Percentiles rank a stretch among this genome's conserved stretches.
Conservation (phyloP, 2,797 vertebrate genomes). For the Urocyon cinereoargenteus region DNA sequence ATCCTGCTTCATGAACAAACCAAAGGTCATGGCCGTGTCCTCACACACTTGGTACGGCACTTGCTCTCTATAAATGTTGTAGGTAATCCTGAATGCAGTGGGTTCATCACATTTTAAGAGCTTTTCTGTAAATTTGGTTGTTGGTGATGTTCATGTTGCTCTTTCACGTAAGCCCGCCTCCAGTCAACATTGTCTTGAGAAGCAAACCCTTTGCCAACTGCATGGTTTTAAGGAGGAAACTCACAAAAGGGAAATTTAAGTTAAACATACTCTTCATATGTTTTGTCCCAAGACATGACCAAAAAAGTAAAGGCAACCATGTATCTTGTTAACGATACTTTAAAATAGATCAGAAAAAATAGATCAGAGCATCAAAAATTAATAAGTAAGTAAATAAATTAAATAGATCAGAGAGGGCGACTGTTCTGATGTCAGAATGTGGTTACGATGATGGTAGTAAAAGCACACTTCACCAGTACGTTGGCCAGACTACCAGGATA, state of each 20-base stretch:
- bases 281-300: not conserved
- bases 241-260: not conserved
- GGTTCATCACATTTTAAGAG: not conserved
- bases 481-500: not conserved
- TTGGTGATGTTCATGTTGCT: not conserved
- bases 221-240: not conserved
- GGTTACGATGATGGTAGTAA: not conserved
- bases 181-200: not conserved
- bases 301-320: not conserved
- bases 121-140: not conserved
- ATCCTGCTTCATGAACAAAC: not conserved
- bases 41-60: not conserved
- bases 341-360: not conserved
- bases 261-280: not conserved
- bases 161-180: not conserved
- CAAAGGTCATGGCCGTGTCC: not conserved
- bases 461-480: not conserved
- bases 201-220: not conserved
- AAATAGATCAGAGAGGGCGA: not conserved
- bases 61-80: no score
- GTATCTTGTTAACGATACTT: not conserved
- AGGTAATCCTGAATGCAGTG: not conserved
- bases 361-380: not conserved
- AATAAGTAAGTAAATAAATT: not conserved
- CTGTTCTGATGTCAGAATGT: not conserved